A percentile compares a stretch with the other conserved stretches of the same genome.
Evolutionary conservation across 2,113 vertebrate genomes (phyloP).

Genomic region (Chamaea fasciata): DNA sequence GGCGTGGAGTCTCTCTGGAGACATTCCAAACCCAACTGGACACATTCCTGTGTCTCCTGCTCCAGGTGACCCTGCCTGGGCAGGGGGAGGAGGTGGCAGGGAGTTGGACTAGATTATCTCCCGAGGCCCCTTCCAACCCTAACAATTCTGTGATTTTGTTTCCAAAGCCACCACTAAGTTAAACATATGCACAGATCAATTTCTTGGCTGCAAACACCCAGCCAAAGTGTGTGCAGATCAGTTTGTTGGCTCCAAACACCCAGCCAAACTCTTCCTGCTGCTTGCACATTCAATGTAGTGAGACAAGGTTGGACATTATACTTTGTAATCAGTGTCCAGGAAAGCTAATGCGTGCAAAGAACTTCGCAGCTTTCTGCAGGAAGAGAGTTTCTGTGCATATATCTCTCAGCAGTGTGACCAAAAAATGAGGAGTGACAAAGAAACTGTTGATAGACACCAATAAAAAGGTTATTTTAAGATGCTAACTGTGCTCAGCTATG

Average conservation of each 20-base stretch:
- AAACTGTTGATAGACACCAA: background rate
- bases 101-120: background rate
- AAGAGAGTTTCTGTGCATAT: background rate
- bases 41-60: background rate
- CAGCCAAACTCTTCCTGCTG: background rate
- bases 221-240: background rate
- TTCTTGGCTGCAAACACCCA: background rate
- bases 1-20: background rate
- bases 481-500: background rate
- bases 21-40: background rate
- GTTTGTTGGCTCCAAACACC: background rate
- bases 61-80: background rate
- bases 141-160: background rate
- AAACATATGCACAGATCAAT: background rate
- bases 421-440: background rate
- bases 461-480: background rate
- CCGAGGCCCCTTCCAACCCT: background rate
- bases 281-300: rapidly evolving
- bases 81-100: rapidly evolving
- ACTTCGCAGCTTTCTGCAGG: background rate
- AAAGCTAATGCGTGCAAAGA: rapidly evolving
- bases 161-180: background rate
- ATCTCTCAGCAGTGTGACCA: background rate
- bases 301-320: background rate
- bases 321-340: background rate